Base-by-base conservation (phyloP, 2,888 invertebrate genomes). In the Eucera pruinosa region DNA sequence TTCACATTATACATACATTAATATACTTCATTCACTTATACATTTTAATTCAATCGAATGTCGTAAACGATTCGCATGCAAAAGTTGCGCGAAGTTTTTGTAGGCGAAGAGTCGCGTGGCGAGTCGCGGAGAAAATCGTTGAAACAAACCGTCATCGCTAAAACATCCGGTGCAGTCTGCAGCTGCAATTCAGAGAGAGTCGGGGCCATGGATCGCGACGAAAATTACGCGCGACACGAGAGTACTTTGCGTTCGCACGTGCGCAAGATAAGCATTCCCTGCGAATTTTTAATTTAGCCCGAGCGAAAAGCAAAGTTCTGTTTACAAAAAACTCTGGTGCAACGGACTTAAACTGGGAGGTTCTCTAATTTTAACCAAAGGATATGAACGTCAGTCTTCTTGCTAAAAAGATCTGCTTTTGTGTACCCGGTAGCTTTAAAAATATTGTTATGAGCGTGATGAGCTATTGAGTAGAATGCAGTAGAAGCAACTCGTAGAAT, bases 131-230 rank as follows among this genome's bases (percentile, higher is more conserved):
- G 73, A 67, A 83, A 78, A 75, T 78, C 65, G 78, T 64, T 27
- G 66, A 66, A 62, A 62, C 55, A 7, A 66, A 65, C 39, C 77
- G 77, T 79, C 79, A 79, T 72, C 71, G 79, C 55, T 64, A 64
- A 79, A 79, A 79, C 79, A 79, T 79, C 72, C 77, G 79, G 79
- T 47, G 67, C 68, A 72, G 77, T 72, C 68, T 50, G 77, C 79
- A 79, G 79, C 79, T 79, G 79, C 77, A 57, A 61, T 71, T 76
- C 54, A 20, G 48, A 55, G 55, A n/a, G 39, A 50, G 5, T 64
- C 27, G 41, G 23, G 0, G 15, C 55, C 2, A 15, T 33, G 57
- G 39, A 67, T 64, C 61, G 54, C 60, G 67, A 55, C 66, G 76
- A 79, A 64, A 71, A 71, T 71, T 67, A 68, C 57, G 45, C 55